These are phyloP conservation scores for Glandiceps talaboti DNA, from an alignment of 53 echinoderm and acorn worm genomes.

Conservation along the genomic window DNA sequence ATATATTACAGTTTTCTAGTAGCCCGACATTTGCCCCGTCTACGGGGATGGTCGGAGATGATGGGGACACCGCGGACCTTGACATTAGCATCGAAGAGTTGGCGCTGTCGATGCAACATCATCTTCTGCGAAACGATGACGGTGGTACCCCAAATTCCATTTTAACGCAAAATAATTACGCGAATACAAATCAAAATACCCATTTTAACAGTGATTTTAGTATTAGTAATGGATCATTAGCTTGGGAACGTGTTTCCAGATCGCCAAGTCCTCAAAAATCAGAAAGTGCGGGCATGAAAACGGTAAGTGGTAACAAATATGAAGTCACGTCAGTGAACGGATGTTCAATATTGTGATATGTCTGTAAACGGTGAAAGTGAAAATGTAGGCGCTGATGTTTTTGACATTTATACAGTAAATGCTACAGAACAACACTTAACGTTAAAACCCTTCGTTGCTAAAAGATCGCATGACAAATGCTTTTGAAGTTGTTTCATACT, in stretches of 20 bases:
- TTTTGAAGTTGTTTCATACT: too few relatives aligned
- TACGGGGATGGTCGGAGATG: background rate
- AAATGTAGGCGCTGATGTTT: too few relatives aligned
- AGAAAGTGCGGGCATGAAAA: background rate
- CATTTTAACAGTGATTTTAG: background rate
- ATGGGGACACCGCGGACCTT: constrained; percentile 6
- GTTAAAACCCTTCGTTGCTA: too few relatives aligned
- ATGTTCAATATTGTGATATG: too few relatives aligned
- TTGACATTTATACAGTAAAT: too few relatives aligned
- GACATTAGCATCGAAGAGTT: constrained; percentile 51
- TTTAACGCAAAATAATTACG: background rate
- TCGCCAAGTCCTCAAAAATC: background rate
- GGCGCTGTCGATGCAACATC: constrained; percentile 56
- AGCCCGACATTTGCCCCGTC: background rate
- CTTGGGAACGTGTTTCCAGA: background rate
- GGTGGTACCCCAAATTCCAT: background rate
- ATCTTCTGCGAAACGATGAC: constrained; percentile 24
- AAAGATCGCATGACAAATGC: too few relatives aligned
- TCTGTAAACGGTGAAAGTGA: too few relatives aligned
- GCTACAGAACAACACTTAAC: too few relatives aligned
- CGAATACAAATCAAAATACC: background rate
- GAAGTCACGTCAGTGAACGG: too few relatives aligned
- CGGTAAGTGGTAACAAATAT: background rate
- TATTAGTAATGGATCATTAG: background rate
- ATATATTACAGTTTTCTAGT: background rate